phyloP scores from a whole-genome alignment of 2,888 invertebrate species.

The Axea sp. region DNA sequence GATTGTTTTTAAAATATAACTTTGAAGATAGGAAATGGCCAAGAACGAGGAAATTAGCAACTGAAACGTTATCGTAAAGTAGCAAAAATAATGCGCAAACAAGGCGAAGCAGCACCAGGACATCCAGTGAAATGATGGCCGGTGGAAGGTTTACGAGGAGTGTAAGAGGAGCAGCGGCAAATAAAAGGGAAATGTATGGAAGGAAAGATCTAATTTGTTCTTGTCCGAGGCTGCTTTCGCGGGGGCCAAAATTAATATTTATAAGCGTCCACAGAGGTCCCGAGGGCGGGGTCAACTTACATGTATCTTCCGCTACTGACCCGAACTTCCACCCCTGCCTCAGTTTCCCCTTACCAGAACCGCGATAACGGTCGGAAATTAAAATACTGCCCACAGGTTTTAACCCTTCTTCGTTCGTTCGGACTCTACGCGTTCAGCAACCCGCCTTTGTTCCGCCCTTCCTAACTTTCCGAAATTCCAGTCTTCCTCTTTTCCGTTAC shows the following conservation, averaged over 20 bases:
- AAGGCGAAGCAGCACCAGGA: slow-evolving; percentile 50
- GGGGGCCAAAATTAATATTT: slow-evolving; percentile 78
- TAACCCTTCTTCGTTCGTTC: slow-evolving; percentile 72
- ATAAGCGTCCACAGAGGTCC: slow-evolving; percentile 79
- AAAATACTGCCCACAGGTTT: slow-evolving; percentile 77
- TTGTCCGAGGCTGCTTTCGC: slow-evolving; percentile 75
- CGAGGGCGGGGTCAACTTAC: slow-evolving; percentile 80
- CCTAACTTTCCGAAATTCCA: slow-evolving; percentile 59
- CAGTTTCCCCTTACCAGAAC: slow-evolving; percentile 58
- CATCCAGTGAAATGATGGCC: slow-evolving; percentile 49
- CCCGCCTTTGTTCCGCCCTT: slow-evolving; percentile 63
- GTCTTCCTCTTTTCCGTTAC: slow-evolving; percentile 55
- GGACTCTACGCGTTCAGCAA: slow-evolving; percentile 54
- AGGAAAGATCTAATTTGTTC: slow-evolving; percentile 80
- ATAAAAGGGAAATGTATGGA: slow-evolving; percentile 79
- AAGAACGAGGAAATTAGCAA: slow-evolving; percentile 15
- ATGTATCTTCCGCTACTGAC: slow-evolving; percentile 79
- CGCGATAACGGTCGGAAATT: slow-evolving; percentile 78
- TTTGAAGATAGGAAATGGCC: background rate
- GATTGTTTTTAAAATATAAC: no score
- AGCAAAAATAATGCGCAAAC: slow-evolving; percentile 50
- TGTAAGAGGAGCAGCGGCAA: slow-evolving; percentile 64
- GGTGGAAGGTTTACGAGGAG: slow-evolving; percentile 58
- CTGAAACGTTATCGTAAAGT: slow-evolving; percentile 47
- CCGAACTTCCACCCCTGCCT: slow-evolving; percentile 68